Base-by-base conservation (phyloP, 1,140 invertebrate genomes). In the Oncopeltus fasciatus region DNA sequence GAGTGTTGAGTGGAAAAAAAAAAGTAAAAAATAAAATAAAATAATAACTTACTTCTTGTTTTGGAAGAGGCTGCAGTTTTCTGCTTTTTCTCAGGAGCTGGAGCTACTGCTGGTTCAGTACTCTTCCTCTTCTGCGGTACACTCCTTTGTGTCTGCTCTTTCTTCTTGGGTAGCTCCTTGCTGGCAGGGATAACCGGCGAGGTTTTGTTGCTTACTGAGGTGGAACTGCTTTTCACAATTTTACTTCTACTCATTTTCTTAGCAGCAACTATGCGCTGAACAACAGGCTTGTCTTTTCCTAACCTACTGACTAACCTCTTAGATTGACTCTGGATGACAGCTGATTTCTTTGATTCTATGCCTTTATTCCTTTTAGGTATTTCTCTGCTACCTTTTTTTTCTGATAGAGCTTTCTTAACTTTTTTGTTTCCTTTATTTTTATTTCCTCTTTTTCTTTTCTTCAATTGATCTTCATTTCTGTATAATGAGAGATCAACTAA, bases 401-500 rank as follows among this genome's bases (percentile, higher is more conserved):
- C 49, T 24, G 26, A 16, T 24, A 20, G 20, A 14, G 21, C 26
- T 27, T 53, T 53, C 4, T 24, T 24, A 16, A 27, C 44, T 27
- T 24, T 58, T 43, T 47, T 38, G 12, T 3, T 26, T 12, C 12
- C 21, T 59, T 59, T 66, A 18, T 26, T 28, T 31, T 60, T 66
- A 20, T 44, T 20, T 21, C 43, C 57, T 47, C 59, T 57, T 53
- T 56, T 46, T 31, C 59, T 51, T 72, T 83, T 86, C 65, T 86
- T 86, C 58, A 88, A 69, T 71, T 88, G 86, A 51, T 85, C 83
- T 72, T 88, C 86, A 70, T 88, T 84, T 70, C 82, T 85, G 71
- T 84, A 88, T 24, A 89, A 73, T 11, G 86, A 88, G 24, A 89
- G 75, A 72, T 89, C 87, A 75, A 89, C 86, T 88, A 72, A 44